These are phyloP conservation scores for Drosophila albomicans DNA, from an alignment of 1,140 invertebrate species.

Conservation along the genomic window DNA sequence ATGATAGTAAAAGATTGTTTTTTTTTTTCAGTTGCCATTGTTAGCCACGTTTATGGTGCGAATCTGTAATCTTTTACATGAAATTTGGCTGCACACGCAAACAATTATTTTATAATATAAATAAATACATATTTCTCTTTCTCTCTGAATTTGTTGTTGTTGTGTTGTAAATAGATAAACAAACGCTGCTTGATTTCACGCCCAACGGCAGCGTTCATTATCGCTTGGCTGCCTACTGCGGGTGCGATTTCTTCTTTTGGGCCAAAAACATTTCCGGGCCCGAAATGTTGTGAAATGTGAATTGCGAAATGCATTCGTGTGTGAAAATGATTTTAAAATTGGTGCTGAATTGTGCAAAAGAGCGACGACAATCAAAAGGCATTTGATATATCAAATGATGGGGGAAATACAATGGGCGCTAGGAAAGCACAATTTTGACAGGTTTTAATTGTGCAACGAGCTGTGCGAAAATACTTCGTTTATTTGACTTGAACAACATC, in stretches of 20 bases:
- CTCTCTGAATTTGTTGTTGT: neutral
- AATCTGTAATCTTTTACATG: slow-evolving; percentile 63
- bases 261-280: slow-evolving; percentile 72
- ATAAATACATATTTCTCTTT: slow-evolving; percentile 10
- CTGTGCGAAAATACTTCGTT: slow-evolving; percentile 46
- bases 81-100: slow-evolving; percentile 61
- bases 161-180: slow-evolving; percentile 34
- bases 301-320: slow-evolving; percentile 73
- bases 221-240: slow-evolving; percentile 38
- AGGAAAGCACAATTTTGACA: slow-evolving; percentile 70
- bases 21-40: slow-evolving; percentile 24
- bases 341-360: slow-evolving; percentile 64
- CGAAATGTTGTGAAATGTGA: slow-evolving; percentile 23
- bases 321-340: slow-evolving; percentile 83
- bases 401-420: slow-evolving; percentile 60
- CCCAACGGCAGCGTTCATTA: slow-evolving; percentile 60
- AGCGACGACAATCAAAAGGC: slow-evolving; percentile 74
- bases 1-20: slow-evolving; percentile 32
- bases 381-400: slow-evolving; percentile 59
- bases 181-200: slow-evolving; percentile 49
- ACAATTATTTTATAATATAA: slow-evolving; percentile 23
- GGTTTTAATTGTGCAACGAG: slow-evolving; percentile 78
- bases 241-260: slow-evolving; percentile 56
- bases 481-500: slow-evolving; percentile 48
- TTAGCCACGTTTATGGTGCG: slow-evolving; percentile 20